Evolutionary conservation across 2,113 vertebrate genomes (phyloP), one percentile per base, ranked within the genome.

Genomic region (Eclectus roratus): DNA sequence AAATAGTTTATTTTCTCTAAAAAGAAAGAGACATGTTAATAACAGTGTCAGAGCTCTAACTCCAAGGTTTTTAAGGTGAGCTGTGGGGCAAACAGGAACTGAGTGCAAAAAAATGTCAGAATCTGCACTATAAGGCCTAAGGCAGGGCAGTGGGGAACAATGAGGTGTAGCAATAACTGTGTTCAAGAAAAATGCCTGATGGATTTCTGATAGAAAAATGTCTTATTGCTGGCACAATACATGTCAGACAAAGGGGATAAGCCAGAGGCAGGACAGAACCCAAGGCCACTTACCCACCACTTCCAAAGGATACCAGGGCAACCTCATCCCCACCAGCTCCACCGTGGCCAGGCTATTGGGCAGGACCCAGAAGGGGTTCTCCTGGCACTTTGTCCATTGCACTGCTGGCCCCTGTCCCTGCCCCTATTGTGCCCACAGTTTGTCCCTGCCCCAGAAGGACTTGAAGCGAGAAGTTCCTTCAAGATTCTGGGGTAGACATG

Each of bases 351-450:
- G 20, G 28, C 17, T 41, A 17, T 47, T 47, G 35, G 65, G 16
- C 60, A 70, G 46, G 24, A 71, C 14, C 8, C 41, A 79, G 70
- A 19, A 9, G 41, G 52, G 25, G 63, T 16, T 44, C 55, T 39
- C 15, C 61, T 52, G n/a, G 2, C 55, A 13, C 13, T 16, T 65
- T 76, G 8, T 9, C 13, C 58, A 3, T 39, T 29, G 15, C 23
- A 9, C 19, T n/a, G 11, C n/a, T 66, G 47, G 23, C 35, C 15
- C 16, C 29, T 37, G 18, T 13, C 19, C 11, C n/a, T 31, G 20
- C 37, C 41, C 31, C 2, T 9, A 2, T 0, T 27, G 4, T 52
- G 9, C 13, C 29, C 24, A 4, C 47, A 63, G 27, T 21, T 19
- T 17, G 6, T 4, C 41, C n/a, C 52, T 76, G 21, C 15, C 63